Evolutionary conservation across 2,113 vertebrate species (phyloP).

Genomic region (Narcine bancroftii): DNA sequence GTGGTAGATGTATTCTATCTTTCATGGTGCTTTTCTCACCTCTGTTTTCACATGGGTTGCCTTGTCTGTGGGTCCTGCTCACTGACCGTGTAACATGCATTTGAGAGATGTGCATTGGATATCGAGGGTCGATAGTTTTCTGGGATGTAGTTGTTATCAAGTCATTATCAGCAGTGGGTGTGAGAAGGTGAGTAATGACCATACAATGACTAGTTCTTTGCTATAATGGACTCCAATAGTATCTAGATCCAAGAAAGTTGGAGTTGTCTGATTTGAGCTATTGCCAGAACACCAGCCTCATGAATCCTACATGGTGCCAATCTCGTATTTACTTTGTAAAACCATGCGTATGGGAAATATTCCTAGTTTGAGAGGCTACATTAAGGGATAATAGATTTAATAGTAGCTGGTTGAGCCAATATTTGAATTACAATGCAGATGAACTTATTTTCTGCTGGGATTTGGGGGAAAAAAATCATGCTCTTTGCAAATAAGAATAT

Average conservation of each 20-base stretch:
- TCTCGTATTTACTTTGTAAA: neutral
- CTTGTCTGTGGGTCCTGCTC: neutral
- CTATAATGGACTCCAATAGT: neutral
- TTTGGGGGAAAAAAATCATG: neutral
- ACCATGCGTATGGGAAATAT: neutral
- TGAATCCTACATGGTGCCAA: neutral
- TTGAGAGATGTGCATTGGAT: constrained; percentile 1
- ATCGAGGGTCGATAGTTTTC: neutral
- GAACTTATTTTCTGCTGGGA: neutral
- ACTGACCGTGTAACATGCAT: neutral
- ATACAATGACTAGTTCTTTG: neutral
- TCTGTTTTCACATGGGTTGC: neutral
- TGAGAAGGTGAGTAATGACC: neutral
- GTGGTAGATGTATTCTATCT: neutral
- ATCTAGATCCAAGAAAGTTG: neutral
- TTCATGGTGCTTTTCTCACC: neutral
- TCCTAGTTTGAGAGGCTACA: neutral
- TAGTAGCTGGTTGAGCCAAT: neutral
- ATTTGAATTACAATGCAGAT: neutral
- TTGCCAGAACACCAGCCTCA: neutral
- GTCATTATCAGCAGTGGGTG: neutral
- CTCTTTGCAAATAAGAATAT: neutral
- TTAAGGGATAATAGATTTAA: neutral
- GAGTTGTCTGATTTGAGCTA: neutral
- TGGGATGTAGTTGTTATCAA: neutral